phyloP scores from a whole-genome alignment of 1,140 invertebrate genomes.

The Eurosta solidaginis region DNA sequence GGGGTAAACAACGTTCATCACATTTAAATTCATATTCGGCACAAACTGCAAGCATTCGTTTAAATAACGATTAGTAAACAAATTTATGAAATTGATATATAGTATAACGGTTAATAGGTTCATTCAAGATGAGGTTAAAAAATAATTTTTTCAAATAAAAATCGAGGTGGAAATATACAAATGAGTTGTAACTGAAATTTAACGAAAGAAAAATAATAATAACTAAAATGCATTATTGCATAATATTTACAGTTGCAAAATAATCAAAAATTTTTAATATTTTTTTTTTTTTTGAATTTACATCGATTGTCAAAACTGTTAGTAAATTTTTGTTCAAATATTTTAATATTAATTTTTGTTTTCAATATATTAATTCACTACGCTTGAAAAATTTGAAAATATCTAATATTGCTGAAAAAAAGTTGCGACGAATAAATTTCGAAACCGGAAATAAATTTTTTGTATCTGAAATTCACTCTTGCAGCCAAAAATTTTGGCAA shows the following conservation, averaged over 20 bases:
- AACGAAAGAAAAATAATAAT: neutral
- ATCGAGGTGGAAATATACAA: neutral
- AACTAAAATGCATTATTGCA: neutral
- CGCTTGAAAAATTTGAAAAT: too few relatives aligned
- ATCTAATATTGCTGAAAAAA: too few relatives aligned
- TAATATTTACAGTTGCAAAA: neutral
- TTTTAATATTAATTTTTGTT: too few relatives aligned
- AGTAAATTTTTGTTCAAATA: neutral
- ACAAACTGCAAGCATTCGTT: slow-evolving; percentile 58
- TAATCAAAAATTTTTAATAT: neutral
- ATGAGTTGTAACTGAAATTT: neutral
- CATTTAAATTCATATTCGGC: slow-evolving; percentile 66
- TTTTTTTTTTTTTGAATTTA: neutral
- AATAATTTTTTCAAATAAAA: neutral
- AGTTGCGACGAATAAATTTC: too few relatives aligned
- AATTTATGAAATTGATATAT: neutral
- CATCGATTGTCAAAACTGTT: neutral
- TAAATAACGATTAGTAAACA: slow-evolving; percentile 16
- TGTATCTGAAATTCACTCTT: neutral
- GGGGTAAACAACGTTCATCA: slow-evolving; percentile 63
- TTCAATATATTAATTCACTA: neutral
- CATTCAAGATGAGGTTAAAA: neutral
- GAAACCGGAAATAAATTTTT: too few relatives aligned
- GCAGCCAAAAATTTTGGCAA: neutral
- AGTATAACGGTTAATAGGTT: slow-evolving; percentile 2